Percentiles rank a stretch among this genome's conserved stretches.
These are phyloP conservation scores for Habrosyne pyritoides DNA, from an alignment of 2,888 invertebrate species.

Conservation along the genomic window DNA sequence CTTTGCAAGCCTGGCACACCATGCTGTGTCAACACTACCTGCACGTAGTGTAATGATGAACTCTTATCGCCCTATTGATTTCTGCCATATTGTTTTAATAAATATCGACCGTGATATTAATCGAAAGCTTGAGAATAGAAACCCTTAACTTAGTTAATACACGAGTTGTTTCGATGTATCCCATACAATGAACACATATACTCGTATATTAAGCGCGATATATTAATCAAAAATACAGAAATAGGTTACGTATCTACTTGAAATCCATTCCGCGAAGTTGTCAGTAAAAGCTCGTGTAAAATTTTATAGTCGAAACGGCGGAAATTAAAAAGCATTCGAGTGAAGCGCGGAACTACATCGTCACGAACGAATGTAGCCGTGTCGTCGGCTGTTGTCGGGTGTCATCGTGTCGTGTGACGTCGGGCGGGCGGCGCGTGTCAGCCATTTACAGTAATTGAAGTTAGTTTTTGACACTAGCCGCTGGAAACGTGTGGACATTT, in stretches of 20 bases:
- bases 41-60: too few relatives aligned
- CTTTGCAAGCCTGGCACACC: too few relatives aligned
- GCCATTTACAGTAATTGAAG: not conserved
- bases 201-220: too few relatives aligned
- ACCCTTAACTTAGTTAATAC: too few relatives aligned
- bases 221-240: too few relatives aligned
- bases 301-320: constrained; percentile 2
- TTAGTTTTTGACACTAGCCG: not conserved
- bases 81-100: too few relatives aligned
- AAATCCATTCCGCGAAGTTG: not conserved
- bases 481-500: not conserved
- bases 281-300: not conserved
- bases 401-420: not conserved
- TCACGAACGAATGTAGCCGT: not conserved
- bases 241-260: not conserved
- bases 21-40: too few relatives aligned
- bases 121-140: too few relatives aligned
- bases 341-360: not conserved
- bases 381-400: not conserved
- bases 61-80: too few relatives aligned
- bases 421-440: not conserved
- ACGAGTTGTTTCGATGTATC: too few relatives aligned
- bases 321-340: not conserved
- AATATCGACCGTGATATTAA: too few relatives aligned
- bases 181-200: too few relatives aligned